phyloP scores from a whole-genome alignment of 1,140 invertebrate species.

The Saccostrea cuccullata region DNA sequence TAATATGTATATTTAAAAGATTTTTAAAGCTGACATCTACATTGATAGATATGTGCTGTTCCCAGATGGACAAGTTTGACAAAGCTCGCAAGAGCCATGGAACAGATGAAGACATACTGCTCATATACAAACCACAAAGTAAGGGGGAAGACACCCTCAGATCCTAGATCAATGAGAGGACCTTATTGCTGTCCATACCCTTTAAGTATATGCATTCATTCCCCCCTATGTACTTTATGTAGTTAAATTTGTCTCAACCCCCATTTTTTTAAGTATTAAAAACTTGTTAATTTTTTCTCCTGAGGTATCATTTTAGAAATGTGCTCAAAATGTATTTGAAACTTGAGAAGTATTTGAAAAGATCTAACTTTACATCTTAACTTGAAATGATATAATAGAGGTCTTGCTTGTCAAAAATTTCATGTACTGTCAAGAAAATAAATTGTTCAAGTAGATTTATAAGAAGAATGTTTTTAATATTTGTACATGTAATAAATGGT shows the following conservation, averaged over 20 bases:
- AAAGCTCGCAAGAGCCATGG: constrained; percentile 67
- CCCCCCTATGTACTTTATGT: neutral
- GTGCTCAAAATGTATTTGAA: too few relatives aligned
- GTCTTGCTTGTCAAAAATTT: too few relatives aligned
- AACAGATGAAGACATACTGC: constrained; percentile 69
- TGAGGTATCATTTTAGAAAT: too few relatives aligned
- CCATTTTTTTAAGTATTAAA: neutral
- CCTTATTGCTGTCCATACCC: too few relatives aligned
- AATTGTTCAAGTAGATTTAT: too few relatives aligned
- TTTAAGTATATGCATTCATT: neutral
- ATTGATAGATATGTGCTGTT: constrained; percentile 66
- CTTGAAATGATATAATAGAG: too few relatives aligned
- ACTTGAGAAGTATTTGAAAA: too few relatives aligned
- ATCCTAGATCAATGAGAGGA: neutral
- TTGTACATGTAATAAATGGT: too few relatives aligned
- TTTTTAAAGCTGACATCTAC: neutral
- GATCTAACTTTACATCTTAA: too few relatives aligned
- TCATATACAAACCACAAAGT: constrained; percentile 53
- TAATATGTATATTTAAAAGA: neutral
- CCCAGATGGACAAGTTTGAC: constrained; percentile 64
- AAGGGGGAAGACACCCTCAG: neutral
- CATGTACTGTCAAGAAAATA: too few relatives aligned
- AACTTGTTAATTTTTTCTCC: too few relatives aligned
- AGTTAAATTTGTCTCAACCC: neutral
- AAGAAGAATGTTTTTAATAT: too few relatives aligned